Percentiles rank a stretch among this genome's conserved stretches.
phyloP scores from a whole-genome alignment of 2,797 vertebrate species.

The Mormyrus proboscirostris region DNA sequence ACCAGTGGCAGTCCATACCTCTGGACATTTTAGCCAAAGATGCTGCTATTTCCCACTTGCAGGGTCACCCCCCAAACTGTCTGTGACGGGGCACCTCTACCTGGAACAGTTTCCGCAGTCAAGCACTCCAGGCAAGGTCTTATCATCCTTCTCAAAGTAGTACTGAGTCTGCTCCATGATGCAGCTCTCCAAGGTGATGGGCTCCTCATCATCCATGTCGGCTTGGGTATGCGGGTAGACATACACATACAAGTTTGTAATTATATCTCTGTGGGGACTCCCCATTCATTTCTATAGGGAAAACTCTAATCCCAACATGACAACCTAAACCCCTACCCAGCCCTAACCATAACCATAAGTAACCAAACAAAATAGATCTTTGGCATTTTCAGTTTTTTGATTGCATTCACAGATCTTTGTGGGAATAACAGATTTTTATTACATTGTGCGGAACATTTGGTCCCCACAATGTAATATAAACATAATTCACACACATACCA shows the following conservation, averaged over 20 bases:
- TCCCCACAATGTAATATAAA: not conserved
- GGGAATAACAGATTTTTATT: not conserved
- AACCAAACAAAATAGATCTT: not conserved
- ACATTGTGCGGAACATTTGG: not conserved
- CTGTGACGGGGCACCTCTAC: slow-evolving; percentile 51
- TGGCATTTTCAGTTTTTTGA: not conserved
- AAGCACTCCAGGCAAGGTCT: slow-evolving; percentile 81
- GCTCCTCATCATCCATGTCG: slow-evolving; percentile 79
- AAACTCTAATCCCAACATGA: not conserved
- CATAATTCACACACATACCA: not conserved
- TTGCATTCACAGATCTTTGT: not conserved
- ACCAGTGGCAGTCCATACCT: not conserved
- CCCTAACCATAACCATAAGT: not conserved
- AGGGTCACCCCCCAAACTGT: not conserved
- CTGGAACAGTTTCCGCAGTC: slow-evolving; percentile 97
- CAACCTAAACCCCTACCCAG: not conserved
- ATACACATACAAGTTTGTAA: slow-evolving; percentile 10
- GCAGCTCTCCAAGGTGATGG: slow-evolving; percentile 91
- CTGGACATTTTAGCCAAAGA: not conserved
- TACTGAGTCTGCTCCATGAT: slow-evolving; percentile 98
- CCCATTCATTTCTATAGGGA: not conserved
- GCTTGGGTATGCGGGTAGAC: slow-evolving; percentile 45
- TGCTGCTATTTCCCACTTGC: not conserved
- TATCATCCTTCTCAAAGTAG: slow-evolving; percentile 90
- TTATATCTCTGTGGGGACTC: not conserved